Evolutionary conservation across 2,797 vertebrate species (phyloP), one percentile per base, ranked within the genome.

Genomic region (Apodemus agrarius): DNA sequence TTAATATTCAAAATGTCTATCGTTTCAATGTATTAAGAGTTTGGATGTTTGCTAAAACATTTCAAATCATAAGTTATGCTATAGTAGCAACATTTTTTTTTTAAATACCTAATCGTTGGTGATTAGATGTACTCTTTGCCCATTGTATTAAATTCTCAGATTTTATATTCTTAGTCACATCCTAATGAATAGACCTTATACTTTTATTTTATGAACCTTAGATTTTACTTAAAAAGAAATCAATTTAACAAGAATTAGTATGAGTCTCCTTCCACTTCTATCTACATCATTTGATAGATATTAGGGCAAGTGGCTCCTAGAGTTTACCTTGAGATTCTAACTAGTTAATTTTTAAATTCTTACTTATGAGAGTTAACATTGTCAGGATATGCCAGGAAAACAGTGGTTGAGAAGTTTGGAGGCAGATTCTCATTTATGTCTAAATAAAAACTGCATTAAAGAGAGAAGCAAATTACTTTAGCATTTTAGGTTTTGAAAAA

Each of bases 81-180:
- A 93, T 90, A 49, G 46, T 74, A 86, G 24, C 24, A 57, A 37
- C 87, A 19, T n/a, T n/a, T n/a, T n/a, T 84, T 95, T 79, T 85
- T 88, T 5, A 14, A 16, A 59, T 87, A 83, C 43, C 14, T 61
- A 19, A 43, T 80, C 76, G 75, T 43, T 94, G 26, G 90, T 89
- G 40, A 59, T 78, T 88, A 17, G 82, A 6, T 49, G 29, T 81
- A 21, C 17, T 17, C 46, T 76, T 90, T 93, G 67, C 78, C 90
- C 29, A 63, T 67, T 75, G 37, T 59, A 43, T 96, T 97, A 96
- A 90, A 95, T 97, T 29, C 40, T 98, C 31, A 69, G 52, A 40
- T 31, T 43, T 80, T 82, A 12, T 90, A 52, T 63, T 95, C 3
- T 88, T 97, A 93, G 86, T 91, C 80, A 93, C 16, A 54, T 85